Evolutionary conservation across 2,113 vertebrate species (phyloP).

Genomic region (Elachura formosa): DNA sequence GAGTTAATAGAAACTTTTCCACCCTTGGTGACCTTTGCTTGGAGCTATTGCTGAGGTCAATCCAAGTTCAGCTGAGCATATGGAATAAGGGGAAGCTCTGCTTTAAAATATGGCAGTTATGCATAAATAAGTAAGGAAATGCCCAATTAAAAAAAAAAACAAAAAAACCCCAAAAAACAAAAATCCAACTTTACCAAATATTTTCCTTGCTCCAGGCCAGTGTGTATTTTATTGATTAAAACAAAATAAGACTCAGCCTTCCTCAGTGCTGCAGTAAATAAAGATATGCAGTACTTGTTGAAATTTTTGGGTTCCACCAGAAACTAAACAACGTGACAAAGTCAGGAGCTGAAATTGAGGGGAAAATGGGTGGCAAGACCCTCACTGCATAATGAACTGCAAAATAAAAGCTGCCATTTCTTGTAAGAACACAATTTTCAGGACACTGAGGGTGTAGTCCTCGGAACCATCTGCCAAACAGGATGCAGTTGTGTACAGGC

Average conservation of each 20-base stretch:
- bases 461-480: background rate
- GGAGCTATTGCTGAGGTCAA: background rate
- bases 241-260: background rate
- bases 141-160: background rate
- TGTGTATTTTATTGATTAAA: background rate
- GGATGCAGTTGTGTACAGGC: background rate
- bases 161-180: background rate
- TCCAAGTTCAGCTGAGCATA: conserved; percentile 23
- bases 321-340: background rate
- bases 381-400: background rate
- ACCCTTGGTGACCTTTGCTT: background rate
- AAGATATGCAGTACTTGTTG: background rate
- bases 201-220: conserved; percentile 20
- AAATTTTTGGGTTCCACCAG: background rate
- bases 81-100: background rate
- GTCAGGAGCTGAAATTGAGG: background rate
- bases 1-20: background rate
- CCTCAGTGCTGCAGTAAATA: background rate
- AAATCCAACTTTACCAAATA: background rate
- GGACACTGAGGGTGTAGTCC: background rate
- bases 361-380: background rate
- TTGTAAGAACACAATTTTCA: background rate
- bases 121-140: conserved; percentile 33
- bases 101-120: conserved; percentile 36
- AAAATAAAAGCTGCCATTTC: background rate